Conservation (phyloP, 2,888 invertebrate genomes). For the Papilio gigon region DNA sequence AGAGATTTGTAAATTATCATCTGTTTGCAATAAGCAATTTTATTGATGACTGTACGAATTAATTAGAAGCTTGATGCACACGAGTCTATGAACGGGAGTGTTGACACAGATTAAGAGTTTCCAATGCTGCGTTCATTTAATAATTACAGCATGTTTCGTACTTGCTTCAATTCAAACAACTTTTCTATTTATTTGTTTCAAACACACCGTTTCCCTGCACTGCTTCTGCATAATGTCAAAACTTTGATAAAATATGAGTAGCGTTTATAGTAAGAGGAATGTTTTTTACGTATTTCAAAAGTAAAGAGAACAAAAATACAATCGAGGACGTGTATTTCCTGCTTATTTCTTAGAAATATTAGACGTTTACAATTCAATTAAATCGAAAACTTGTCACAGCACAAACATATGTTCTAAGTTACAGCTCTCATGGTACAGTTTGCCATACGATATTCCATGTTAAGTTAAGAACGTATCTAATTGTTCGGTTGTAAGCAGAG, state of each 20-base stretch:
- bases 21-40: neutral
- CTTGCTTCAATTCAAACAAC: neutral
- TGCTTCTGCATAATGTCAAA: conserved; percentile 14
- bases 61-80: neutral
- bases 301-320: conserved; percentile 8
- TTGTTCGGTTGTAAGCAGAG: neutral
- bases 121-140: neutral
- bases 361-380: neutral
- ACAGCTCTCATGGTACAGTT: neutral
- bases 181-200: neutral
- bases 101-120: neutral
- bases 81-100: neutral
- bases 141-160: neutral
- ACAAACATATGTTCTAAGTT: neutral
- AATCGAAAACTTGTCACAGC: neutral
- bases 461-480: neutral
- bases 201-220: conserved; percentile 1
- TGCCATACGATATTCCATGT: neutral
- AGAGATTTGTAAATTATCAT: neutral
- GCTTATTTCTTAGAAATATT: neutral
- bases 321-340: neutral
- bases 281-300: conserved; percentile 6
- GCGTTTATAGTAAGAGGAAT: conserved; percentile 4
- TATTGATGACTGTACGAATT: neutral
- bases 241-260: conserved; percentile 19